phyloP scores from a whole-genome alignment of 2,113 vertebrate genomes.

The Thymallus thymallus region DNA sequence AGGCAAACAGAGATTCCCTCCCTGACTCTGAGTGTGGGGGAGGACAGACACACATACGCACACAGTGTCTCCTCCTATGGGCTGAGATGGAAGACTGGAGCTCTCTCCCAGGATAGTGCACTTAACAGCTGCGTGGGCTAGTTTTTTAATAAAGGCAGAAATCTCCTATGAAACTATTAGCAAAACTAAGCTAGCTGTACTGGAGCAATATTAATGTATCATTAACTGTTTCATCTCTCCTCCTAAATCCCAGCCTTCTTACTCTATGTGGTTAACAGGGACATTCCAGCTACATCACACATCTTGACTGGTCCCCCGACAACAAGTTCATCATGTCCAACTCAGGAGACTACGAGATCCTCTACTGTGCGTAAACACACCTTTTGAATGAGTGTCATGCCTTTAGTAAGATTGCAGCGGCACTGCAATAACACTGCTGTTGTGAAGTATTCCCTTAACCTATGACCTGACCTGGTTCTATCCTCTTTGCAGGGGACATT shows the following conservation, averaged over 20 bases:
- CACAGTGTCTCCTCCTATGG: background rate
- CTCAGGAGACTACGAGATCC: constrained; percentile 98
- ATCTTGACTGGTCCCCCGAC: constrained; percentile 98
- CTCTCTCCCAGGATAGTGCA: background rate
- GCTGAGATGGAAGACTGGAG: background rate
- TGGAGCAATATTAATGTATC: too few relatives aligned
- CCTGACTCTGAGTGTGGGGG: background rate
- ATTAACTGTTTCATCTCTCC: background rate
- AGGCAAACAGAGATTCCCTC: constrained; percentile 26
- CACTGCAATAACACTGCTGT: background rate
- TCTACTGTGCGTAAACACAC: constrained; percentile 89
- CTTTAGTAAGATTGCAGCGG: too few relatives aligned
- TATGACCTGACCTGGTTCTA: background rate
- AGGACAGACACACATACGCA: background rate
- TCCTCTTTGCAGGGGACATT: constrained; percentile 86
- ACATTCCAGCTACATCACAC: constrained; percentile 99
- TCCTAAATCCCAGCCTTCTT: background rate
- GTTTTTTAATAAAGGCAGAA: background rate
- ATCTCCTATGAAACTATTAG: background rate
- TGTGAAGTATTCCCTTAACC: background rate
- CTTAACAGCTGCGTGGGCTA: background rate
- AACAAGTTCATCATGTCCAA: constrained; percentile 99
- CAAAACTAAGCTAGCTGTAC: background rate
- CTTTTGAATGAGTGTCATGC: background rate
- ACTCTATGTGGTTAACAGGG: constrained; percentile 74